Conservation (phyloP, 2,888 invertebrate species). For the Hydroisotoma schaefferi region DNA sequence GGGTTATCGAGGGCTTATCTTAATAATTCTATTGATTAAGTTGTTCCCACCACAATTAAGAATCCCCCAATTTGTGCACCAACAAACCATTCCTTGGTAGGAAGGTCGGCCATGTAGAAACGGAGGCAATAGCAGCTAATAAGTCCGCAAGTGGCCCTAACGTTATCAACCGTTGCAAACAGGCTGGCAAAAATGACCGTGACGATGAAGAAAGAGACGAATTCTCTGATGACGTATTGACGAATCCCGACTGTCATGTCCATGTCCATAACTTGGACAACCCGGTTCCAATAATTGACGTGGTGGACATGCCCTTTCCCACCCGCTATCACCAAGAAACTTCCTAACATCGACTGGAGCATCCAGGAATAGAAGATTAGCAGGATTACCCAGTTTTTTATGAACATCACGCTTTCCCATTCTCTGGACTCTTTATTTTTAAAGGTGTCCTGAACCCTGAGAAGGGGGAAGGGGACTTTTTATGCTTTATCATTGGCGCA, state of each 20-base stretch:
- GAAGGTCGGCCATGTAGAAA: background rate
- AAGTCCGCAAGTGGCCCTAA: constrained; percentile 6
- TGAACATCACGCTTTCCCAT: constrained; percentile 16
- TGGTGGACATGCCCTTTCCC: constrained; percentile 16
- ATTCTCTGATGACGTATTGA: background rate
- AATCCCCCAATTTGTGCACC: constrained; percentile 15
- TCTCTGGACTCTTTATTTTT: background rate
- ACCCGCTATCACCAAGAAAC: constrained; percentile 2
- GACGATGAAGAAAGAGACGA: background rate
- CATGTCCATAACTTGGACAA: constrained; percentile 28
- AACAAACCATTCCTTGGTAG: background rate
- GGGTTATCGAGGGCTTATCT: too few species aligned
- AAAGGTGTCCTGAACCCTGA: background rate
- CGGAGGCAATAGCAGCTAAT: background rate
- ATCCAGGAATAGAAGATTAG: constrained; percentile 11
- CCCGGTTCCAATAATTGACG: constrained; percentile 29
- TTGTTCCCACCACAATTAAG: constrained; percentile 10
- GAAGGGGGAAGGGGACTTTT: background rate
- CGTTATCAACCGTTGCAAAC: background rate
- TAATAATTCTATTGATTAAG: constrained; percentile 2
- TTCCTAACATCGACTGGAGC: constrained; percentile 6
- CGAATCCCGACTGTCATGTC: constrained; percentile 11
- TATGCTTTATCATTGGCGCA: too few species aligned
- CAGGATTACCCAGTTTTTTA: constrained; percentile 5
- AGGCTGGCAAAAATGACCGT: background rate